Base-by-base conservation (phyloP, 2,113 vertebrate species). In the Solenodon paradoxus region DNA sequence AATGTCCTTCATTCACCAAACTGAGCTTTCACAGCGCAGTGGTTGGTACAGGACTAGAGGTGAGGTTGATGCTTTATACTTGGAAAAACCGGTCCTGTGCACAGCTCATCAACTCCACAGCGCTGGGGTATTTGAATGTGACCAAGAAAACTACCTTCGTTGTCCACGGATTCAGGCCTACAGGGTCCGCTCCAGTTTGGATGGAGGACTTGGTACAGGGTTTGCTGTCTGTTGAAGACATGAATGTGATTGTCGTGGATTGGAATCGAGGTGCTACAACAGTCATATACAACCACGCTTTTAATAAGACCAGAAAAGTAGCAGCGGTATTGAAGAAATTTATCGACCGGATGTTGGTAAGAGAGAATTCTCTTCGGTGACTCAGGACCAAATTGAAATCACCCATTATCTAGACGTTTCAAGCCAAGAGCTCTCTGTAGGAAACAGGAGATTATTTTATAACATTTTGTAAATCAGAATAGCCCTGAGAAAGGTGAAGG, bases 181-280 rank as follows among this genome's bases (percentile, higher is more conserved):
- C 99, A 0, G 99, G 99, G 13, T 99, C 99, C 0, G 93, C 98
- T 32, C 99, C 99, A 0, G 94, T 98, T 84, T 99, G 99, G 99
- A 97, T 99, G 38, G 75, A 96, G 47, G 98, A 98, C 42, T 84
- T 99, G 13, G 98, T 99, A 0, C 94, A 79, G 1, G 98, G 98
- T 88, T 97, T 99, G 96, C 98, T 99, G 0, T 84, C 85, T 53
- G 98, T 96, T 45, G 98, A 98, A 57, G 99, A 99, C 96, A 98
- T 99, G 97, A 99, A 99, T 0, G 32, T 99, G 57, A 89, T 99
- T 0, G 96, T 99, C 32, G 99, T 99, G 84, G 99, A 99, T 90
- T 99, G 99, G 99, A 99, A 99, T 97, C 97, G 97, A 5, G 99
- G 99, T 0, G 99, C 99, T 2, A 99, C 99, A 0, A 99, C 99